Evolutionary conservation across 2,113 vertebrate genomes (phyloP).

Genomic region (Tyto alba): DNA sequence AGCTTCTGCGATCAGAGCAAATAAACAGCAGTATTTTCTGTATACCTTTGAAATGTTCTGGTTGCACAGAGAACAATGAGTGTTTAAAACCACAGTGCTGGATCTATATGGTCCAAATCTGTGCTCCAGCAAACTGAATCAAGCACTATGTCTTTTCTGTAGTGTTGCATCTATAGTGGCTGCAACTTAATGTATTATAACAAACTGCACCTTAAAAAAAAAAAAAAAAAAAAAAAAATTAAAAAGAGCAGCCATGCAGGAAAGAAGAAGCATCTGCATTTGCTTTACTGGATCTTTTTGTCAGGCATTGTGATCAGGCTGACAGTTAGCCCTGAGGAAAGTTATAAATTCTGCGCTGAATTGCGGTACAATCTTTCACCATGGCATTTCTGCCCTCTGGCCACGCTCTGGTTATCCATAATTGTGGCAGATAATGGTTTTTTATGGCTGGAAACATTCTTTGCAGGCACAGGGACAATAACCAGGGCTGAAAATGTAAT

Average conservation of each 20-base stretch:
- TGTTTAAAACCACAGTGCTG: background rate
- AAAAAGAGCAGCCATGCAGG: conserved; percentile 57
- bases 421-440: conserved; percentile 73
- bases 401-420: conserved; percentile 71
- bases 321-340: conserved; percentile 71
- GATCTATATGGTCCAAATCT: background rate
- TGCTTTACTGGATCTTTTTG: conserved; percentile 62
- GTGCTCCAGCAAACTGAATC: background rate
- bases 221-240: background rate
- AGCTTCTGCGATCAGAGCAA: background rate
- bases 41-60: background rate
- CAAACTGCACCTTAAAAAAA: conserved; percentile 43
- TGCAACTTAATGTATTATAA: background rate
- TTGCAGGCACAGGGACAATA: conserved; percentile 70
- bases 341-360: conserved; percentile 73
- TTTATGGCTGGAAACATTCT: conserved; percentile 76
- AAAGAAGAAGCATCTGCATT: conserved; percentile 55
- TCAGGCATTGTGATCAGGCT: conserved; percentile 68
- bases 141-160: fast-evolving
- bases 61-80: background rate
- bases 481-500: conserved; percentile 70
- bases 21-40: background rate
- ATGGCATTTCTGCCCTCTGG: conserved; percentile 70
- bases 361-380: conserved; percentile 73
- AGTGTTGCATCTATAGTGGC: background rate